Base-by-base conservation (phyloP, 2,113 vertebrate species). In the Panurus biarmicus region DNA sequence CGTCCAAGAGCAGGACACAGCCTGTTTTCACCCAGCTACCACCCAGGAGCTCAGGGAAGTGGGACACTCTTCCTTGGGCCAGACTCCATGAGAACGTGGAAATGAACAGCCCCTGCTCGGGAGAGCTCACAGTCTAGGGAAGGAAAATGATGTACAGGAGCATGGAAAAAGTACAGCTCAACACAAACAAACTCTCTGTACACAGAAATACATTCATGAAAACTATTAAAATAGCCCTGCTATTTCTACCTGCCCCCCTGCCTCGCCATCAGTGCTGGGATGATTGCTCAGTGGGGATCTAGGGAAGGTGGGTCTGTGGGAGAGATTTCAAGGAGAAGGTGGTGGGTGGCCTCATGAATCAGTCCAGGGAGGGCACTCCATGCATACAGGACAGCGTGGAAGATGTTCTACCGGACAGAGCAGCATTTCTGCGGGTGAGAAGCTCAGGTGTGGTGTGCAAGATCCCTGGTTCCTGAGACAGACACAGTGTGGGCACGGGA, bases 341-440 rank as follows among this genome's bases (percentile, higher is more conserved):
- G 84, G 73, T 45, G 40, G 12, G 80, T 56, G 91, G 83, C 84
- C 93, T 95, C 65, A 93, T 31, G 91, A 60, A 71, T 88, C 94
- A 93, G 88, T 76, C 81, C 70, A 78, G 93, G 96, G 80, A 96
- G 85, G 94, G 90, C 84, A 92, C 92, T 96, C 90, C 96, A 96
- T 96, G 95, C 96, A 95, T 74, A 95, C 15, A 74, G 97, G 96
- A 94, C 96, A 97, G 93, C 80, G 85, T 94, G 94, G 92, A 67
- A 91, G 90, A 67, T 71, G 88, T 80, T 85, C 24, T 70, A 60
- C 5, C 5, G 12, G 61, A 25, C 94, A 95, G 94, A 97, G 96
- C 95, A 97, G 96, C 94, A 67, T 95, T 96, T 82, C 84, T 93
- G 61, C 38, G 14, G 80, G 83, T 53, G 73, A 89, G 91, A 89